Evolutionary conservation across 2,797 vertebrate genomes (phyloP).

Genomic region (Hoplostethus mediterraneus): DNA sequence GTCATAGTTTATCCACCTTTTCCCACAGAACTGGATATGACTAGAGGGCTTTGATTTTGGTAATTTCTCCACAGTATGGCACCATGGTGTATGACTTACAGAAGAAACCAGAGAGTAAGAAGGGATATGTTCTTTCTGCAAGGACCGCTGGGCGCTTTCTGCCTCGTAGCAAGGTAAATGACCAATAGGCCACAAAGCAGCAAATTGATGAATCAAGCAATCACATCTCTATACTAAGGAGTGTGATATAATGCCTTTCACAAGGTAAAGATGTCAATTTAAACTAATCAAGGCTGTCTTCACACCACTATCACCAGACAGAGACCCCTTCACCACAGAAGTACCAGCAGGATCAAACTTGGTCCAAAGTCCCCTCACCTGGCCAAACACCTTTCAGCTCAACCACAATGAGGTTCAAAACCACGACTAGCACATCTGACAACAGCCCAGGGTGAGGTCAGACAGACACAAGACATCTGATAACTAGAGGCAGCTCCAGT

Average conservation of each 20-base stretch:
- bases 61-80: conserved; percentile 67
- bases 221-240: too few species aligned
- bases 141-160: conserved; percentile 84
- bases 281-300: neutral
- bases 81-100: conserved; percentile 72
- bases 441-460: conserved; percentile 79
- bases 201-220: neutral
- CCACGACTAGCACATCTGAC: conserved; percentile 1
- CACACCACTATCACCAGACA: conserved; percentile 56
- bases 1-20: too few species aligned
- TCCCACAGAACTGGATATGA: too few species aligned
- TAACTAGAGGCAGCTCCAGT: neutral
- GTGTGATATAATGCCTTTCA: neutral
- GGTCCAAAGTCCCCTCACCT: conserved; percentile 55
- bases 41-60: neutral
- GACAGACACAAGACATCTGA: neutral
- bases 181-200: neutral
- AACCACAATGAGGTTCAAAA: conserved; percentile 72
- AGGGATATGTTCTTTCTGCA: conserved; percentile 85
- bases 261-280: neutral
- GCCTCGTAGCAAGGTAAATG: conserved; percentile 52
- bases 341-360: conserved; percentile 77
- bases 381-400: conserved; percentile 80
- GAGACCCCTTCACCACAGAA: conserved; percentile 77
- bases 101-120: conserved; percentile 83